Percentiles rank a stretch among this genome's conserved stretches.
Conservation (phyloP, 2,113 vertebrate genomes). For the Rhipidura dahli region DNA sequence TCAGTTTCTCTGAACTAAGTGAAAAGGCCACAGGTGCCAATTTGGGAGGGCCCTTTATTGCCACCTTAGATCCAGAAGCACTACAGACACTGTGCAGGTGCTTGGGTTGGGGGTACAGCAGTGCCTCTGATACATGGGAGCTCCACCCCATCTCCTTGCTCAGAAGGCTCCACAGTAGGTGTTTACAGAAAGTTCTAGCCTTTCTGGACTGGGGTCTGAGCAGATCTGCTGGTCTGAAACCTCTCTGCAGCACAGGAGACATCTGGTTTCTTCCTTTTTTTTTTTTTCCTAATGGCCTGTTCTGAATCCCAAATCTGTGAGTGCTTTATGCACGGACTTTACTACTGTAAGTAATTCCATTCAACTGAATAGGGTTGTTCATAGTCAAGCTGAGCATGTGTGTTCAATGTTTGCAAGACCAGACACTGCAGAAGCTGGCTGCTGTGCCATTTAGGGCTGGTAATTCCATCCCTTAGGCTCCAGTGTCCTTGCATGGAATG, state of each 20-base stretch:
- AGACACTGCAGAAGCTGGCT: slow-evolving; percentile 1
- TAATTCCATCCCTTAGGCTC: slow-evolving; percentile 4
- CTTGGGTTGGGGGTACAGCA: background rate
- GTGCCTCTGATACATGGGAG: background rate
- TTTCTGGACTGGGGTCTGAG: background rate
- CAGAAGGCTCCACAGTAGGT: background rate
- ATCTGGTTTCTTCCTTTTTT: background rate
- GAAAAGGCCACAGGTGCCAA: background rate
- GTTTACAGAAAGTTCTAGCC: background rate
- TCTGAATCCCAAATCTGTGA: background rate
- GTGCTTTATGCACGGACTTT: background rate
- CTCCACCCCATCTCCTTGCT: background rate
- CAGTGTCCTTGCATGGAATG: background rate
- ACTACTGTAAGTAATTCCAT: slow-evolving; percentile 20
- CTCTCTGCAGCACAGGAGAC: background rate
- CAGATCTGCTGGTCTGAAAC: background rate
- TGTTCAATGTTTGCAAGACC: slow-evolving; percentile 6
- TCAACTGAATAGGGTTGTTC: slow-evolving; percentile 20
- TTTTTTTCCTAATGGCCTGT: background rate
- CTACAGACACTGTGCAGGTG: background rate
- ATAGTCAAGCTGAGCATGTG: slow-evolving; percentile 17
- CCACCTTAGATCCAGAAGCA: background rate
- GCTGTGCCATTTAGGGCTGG: background rate
- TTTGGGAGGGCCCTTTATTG: background rate
- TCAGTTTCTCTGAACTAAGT: background rate